A percentile compares a stretch with the other conserved stretches of the same genome.
Conservation (phyloP, 2,797 vertebrate genomes). For the Gymnothorax javanicus region DNA sequence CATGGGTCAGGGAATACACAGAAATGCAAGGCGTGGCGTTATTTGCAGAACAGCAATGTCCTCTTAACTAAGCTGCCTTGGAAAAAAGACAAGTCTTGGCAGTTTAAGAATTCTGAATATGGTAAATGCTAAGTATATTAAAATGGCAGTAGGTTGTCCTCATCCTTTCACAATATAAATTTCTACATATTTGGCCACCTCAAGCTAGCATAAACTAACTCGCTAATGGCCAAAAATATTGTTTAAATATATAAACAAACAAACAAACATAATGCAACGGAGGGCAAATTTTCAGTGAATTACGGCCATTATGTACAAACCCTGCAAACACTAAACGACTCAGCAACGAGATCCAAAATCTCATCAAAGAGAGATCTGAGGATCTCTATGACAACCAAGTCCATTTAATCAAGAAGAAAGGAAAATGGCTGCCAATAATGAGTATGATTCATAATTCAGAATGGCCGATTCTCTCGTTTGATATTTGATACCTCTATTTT, state of each 20-base stretch:
- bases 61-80: background rate
- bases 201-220: background rate
- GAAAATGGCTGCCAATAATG: slow-evolving; percentile 10
- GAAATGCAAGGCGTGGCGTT: background rate
- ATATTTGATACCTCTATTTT: background rate
- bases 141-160: background rate
- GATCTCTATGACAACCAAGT: slow-evolving; percentile 16
- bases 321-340: background rate
- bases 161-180: background rate
- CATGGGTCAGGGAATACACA: background rate
- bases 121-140: background rate
- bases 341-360: background rate
- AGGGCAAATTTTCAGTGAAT: background rate
- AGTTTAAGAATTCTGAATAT: background rate
- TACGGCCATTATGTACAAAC: background rate
- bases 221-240: background rate
- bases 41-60: background rate
- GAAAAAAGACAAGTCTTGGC: background rate
- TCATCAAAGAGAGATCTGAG: slow-evolving; percentile 12
- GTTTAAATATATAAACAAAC: background rate
- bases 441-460: slow-evolving; percentile 19
- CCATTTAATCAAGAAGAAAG: slow-evolving; percentile 11
- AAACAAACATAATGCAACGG: background rate
- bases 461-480: background rate
- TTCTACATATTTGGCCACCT: background rate